Evolutionary conservation across 2,797 vertebrate species (phyloP), one percentile per base, ranked within the genome.

Genomic region (Gymnothorax reevesii): DNA sequence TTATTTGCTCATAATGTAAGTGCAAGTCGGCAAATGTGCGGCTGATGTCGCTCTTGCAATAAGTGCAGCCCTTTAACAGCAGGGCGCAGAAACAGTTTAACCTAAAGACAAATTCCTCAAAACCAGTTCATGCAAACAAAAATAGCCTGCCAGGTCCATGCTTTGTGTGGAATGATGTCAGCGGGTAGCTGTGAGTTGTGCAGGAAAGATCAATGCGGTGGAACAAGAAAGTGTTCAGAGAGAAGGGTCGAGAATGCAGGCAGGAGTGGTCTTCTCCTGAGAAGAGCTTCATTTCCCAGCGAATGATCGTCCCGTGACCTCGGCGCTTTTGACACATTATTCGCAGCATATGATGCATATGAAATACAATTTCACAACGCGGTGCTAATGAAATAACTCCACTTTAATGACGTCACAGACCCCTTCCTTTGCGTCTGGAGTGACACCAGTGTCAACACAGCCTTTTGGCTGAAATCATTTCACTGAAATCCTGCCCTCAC

Each of bases 321-420:
- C 42, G 42, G 84, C 90, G 91, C 82, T 71, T 92, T 91, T 86
- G n/a, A 57, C 79, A 86, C 86, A 42, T 42, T 42, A 88, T 57
- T 86, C 71, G 77, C 89, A 87, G 8, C 86, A 85, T n/a, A 88
- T 85, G 12, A 75, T 83, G 88, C 62, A 8, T 1, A 75, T 82
- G 42, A 82, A 77, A 55, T 82, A 7, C 69, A 77, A 84, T 92
- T 90, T 89, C 88, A 91, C 93, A 89, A 27, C 10, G 22, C 75
- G 57, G 90, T 93, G 93, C 92, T 94, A 94, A 95, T 96, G 91
- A 94, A 94, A 91, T 82, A 88, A 88, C 89, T 91, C 88, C 85
- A 42, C 83, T 87, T 77, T 15, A 79, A 88, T 85, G 79, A 88
- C 22, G 10, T 73, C 59, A n/a, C 54, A 73, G 82, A 57, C 82